Conservation (phyloP, 1,140 invertebrate genomes). For the Littorina saxatilis region DNA sequence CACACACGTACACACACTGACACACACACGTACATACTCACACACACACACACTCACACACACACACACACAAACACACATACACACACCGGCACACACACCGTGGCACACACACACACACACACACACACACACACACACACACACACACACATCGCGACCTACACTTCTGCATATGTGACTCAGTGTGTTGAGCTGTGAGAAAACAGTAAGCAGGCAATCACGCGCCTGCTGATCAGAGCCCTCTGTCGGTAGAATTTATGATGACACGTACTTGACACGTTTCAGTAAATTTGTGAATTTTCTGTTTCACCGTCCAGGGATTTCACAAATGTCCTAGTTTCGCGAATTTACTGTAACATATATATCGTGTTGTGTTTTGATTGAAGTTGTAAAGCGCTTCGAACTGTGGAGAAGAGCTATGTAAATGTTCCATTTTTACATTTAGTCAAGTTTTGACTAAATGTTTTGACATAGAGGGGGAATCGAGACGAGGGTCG, state of each 20-base stretch:
- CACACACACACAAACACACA: conserved; percentile 16
- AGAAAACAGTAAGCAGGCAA: not conserved
- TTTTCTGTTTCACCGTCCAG: too few relatives aligned
- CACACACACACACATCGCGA: not conserved
- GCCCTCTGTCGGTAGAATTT: not conserved
- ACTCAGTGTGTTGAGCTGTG: not conserved
- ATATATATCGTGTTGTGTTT: not conserved
- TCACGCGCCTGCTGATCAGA: too few relatives aligned
- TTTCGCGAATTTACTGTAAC: too few relatives aligned
- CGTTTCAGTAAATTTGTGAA: too few relatives aligned
- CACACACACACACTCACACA: conserved; percentile 5
- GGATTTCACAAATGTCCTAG: too few relatives aligned
- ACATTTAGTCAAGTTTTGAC: not conserved
- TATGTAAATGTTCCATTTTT: not conserved
- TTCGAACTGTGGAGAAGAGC: too few relatives aligned
- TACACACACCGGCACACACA: not conserved
- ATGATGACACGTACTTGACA: too few relatives aligned
- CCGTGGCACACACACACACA: not conserved
- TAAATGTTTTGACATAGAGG: too few relatives aligned
- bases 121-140: conserved; percentile 17
- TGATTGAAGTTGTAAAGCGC: not conserved
- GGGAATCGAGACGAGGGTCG: too few relatives aligned
- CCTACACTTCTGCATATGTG: not conserved
- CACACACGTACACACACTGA: too few relatives aligned
- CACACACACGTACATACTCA: not conserved